phyloP scores from a whole-genome alignment of 2,113 vertebrate genomes.

The Eretmochelys imbricata region DNA sequence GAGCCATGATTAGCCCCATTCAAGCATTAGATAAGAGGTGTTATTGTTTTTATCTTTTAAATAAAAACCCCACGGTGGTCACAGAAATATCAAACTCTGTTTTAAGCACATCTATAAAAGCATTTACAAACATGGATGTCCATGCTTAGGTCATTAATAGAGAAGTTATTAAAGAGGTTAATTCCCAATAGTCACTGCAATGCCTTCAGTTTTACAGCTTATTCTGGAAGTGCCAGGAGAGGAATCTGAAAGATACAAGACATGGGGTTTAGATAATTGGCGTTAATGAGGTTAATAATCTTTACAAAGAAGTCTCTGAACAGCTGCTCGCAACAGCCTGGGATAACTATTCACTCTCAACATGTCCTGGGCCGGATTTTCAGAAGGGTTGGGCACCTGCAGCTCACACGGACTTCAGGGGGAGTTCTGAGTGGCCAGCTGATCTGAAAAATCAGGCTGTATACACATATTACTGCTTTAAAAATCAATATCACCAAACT shows the following conservation, averaged over 20 bases:
- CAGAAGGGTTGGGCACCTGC: neutral
- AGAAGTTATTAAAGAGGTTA: conserved; percentile 44
- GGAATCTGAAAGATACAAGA: conserved; percentile 69
- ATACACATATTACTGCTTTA: neutral
- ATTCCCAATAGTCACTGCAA: conserved; percentile 57
- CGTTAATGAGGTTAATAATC: neutral
- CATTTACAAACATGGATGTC: conserved; percentile 58
- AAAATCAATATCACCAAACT: neutral
- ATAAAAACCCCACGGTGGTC: conserved; percentile 56
- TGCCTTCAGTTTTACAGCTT: conserved; percentile 53
- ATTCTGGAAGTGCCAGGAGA: conserved; percentile 48
- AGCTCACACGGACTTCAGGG: neutral
- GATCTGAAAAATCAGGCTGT: neutral
- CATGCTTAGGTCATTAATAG: conserved; percentile 48
- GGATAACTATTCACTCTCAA: neutral
- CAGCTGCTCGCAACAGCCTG: neutral
- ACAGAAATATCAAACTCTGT: conserved; percentile 43
- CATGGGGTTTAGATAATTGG: neutral
- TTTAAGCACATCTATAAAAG: conserved; percentile 65
- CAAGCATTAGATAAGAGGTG: conserved; percentile 57
- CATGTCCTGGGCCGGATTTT: fast-evolving
- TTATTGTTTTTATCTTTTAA: conserved; percentile 20
- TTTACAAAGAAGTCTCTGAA: neutral
- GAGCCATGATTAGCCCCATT: conserved; percentile 38
- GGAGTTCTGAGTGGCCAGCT: neutral